Conservation (phyloP, 2,113 vertebrate species). For the Anoplopoma fimbria region DNA sequence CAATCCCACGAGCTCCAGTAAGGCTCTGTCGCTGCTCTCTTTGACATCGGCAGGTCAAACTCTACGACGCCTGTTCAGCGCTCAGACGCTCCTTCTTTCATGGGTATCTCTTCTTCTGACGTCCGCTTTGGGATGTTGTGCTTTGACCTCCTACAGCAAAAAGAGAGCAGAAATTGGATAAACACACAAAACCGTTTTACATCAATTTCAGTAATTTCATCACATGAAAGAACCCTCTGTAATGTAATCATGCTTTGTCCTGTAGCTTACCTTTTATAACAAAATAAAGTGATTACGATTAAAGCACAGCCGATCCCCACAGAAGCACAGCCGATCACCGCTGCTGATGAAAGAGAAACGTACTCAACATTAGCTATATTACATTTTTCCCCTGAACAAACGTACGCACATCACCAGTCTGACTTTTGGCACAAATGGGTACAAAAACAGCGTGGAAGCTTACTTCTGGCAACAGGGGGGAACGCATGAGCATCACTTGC, state of each 20-base stretch:
- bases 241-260: not conserved
- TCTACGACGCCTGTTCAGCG: rapidly evolving
- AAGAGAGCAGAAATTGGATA: too few species aligned
- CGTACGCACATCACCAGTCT: not conserved
- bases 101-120: not conserved
- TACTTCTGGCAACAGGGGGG: not conserved
- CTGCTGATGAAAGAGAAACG: conserved; percentile 7
- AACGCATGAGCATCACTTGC: not conserved
- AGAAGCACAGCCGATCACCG: not conserved
- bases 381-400: not conserved
- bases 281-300: not conserved
- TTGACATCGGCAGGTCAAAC: not conserved
- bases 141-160: not conserved
- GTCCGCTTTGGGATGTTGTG: rapidly evolving
- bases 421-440: not conserved
- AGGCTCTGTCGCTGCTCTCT: not conserved
- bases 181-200: too few species aligned
- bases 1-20: not conserved
- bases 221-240: too few species aligned
- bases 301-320: not conserved
- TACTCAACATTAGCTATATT: not conserved
- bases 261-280: conserved; percentile 35
- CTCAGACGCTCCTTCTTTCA: rapidly evolving
- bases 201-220: too few species aligned
- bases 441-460: not conserved